phyloP scores from a whole-genome alignment of 92 coral and sea anemone genomes.

The Phymanthus crucifer region DNA sequence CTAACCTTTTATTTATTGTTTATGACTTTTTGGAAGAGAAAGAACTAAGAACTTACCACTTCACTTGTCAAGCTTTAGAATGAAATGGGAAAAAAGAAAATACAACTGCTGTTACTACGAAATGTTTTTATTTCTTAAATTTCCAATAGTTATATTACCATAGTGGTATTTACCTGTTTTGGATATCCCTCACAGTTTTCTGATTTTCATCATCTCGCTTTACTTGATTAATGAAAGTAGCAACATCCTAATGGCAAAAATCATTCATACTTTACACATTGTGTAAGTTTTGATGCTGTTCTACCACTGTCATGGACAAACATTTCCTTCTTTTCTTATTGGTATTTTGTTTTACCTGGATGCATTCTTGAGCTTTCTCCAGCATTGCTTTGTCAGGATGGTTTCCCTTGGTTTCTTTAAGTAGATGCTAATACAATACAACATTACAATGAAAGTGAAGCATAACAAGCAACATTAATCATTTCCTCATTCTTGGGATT shows the following conservation, averaged over 20 bases:
- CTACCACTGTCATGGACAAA: too few relatives aligned
- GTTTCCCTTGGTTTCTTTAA: conserved; percentile 81
- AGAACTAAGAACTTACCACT: conserved; percentile 73
- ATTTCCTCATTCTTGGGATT: neutral
- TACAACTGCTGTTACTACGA: neutral
- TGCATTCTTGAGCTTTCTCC: conserved; percentile 86
- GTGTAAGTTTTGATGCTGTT: too few relatives aligned
- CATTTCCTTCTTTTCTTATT: neutral
- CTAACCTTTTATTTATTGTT: too few relatives aligned
- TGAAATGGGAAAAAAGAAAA: conserved; percentile 3
- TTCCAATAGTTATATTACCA: neutral
- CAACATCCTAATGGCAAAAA: conserved; percentile 73
- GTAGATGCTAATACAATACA: conserved; percentile 66
- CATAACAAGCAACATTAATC: neutral
- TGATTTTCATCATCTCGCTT: conserved; percentile 96
- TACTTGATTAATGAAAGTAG: conserved; percentile 85
- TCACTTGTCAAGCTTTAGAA: conserved; percentile 54
- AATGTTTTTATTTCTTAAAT: neutral
- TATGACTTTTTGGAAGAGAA: too few relatives aligned
- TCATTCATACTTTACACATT: too few relatives aligned
- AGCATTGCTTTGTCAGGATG: conserved; percentile 85
- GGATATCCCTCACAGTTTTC: conserved; percentile 84
- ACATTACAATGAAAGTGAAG: neutral
- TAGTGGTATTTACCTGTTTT: conserved; percentile 65
- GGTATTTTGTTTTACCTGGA: conserved; percentile 69